Conservation (phyloP, 2,888 invertebrate species). For the Rhimphoctona megacephalus region DNA sequence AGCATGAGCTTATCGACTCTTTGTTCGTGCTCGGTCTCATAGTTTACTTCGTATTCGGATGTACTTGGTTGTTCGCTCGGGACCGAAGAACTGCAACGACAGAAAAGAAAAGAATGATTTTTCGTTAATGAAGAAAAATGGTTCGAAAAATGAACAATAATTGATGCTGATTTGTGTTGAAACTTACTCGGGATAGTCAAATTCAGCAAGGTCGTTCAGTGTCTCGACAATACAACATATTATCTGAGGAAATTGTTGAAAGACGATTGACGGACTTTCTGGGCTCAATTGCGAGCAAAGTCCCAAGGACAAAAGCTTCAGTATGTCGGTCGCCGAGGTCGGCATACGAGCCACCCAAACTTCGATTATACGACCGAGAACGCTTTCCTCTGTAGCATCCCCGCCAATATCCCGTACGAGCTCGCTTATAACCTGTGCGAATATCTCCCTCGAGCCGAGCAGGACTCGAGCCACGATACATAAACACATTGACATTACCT, state of each 20-base stretch:
- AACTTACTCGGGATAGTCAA: constrained; percentile 89
- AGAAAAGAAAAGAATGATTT: not conserved
- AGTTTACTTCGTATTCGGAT: constrained; percentile 85
- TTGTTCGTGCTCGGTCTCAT: constrained; percentile 91
- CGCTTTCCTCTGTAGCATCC: constrained; percentile 87
- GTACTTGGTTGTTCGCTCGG: constrained; percentile 84
- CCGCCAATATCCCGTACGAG: constrained; percentile 79
- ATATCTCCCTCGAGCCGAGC: constrained; percentile 86
- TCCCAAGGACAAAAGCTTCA: constrained; percentile 93
- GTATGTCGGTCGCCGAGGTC: constrained; percentile 91
- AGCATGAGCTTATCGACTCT: constrained; percentile 89
- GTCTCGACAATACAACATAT: constrained; percentile 91
- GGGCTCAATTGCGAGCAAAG: constrained; percentile 89
- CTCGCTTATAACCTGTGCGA: constrained; percentile 79
- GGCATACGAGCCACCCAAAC: constrained; percentile 93
- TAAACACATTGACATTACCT: constrained; percentile 92
- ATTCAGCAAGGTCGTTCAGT: constrained; percentile 92
- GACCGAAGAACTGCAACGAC: constrained; percentile 83
- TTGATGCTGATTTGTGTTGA: not conserved
- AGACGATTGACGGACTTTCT: constrained; percentile 88
- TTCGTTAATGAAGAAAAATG: not conserved
- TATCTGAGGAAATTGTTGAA: constrained; percentile 90
- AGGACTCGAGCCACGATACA: constrained; percentile 92
- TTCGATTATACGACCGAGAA: constrained; percentile 90
- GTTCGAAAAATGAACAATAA: not conserved